These are phyloP conservation scores for Aplochiton taeniatus DNA, from an alignment of 2,797 vertebrate species.

Conservation along the genomic window DNA sequence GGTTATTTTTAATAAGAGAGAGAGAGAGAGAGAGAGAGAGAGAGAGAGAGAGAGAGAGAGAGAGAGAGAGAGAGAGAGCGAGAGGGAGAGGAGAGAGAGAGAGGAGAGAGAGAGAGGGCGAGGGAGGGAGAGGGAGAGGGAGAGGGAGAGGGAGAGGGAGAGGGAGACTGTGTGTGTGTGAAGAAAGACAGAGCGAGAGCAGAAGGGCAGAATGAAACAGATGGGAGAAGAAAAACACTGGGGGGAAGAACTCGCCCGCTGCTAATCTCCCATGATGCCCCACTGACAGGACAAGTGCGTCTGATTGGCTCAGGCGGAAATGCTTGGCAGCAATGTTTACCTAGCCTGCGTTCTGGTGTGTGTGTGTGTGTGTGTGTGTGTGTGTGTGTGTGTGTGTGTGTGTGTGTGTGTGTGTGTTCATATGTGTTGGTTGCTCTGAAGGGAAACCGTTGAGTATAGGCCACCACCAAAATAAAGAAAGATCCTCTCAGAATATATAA, in stretches of 20 bases:
- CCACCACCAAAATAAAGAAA: no score
- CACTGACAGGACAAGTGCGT: not conserved
- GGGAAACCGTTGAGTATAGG: no score
- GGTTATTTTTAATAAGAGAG: no score
- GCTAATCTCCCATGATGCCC: conserved; percentile 29
- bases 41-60: not conserved
- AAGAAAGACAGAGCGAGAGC: not conserved
- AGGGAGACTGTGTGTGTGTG: not conserved
- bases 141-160: not conserved
- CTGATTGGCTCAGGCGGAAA: conserved; percentile 17
- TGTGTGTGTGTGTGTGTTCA: not conserved
- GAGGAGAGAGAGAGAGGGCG: not conserved
- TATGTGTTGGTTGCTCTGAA: not conserved
- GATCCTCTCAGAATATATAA: not conserved
- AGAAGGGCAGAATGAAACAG: conserved; percentile 7
- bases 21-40: not conserved
- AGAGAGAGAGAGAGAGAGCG: not conserved
- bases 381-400: not conserved
- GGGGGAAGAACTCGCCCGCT: not conserved
- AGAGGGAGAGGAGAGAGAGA: no score
- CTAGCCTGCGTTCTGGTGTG: not conserved
- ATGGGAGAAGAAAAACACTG: not conserved
- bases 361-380: not conserved
- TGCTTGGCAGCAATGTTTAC: not conserved
- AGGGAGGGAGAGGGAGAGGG: not conserved